Evolutionary conservation across 2,888 invertebrate species (phyloP).

Genomic region (Lapara coniferarum): DNA sequence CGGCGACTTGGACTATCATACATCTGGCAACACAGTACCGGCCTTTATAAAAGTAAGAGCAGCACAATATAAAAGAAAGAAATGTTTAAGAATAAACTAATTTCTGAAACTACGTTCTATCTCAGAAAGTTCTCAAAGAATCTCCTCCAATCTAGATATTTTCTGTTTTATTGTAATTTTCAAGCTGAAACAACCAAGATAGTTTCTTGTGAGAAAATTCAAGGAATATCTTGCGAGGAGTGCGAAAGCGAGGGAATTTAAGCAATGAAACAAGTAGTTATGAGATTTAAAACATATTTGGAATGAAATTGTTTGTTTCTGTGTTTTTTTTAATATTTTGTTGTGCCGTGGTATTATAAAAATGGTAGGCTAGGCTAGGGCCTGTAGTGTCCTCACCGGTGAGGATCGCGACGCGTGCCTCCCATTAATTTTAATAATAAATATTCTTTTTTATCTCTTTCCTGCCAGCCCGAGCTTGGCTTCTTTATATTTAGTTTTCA

Average conservation of each 20-base stretch:
- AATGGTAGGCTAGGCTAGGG: no score
- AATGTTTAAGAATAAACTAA: background rate
- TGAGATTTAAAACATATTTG: background rate
- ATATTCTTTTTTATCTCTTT: no score
- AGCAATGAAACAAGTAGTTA: background rate
- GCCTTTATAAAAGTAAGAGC: no score
- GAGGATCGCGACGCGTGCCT: no score
- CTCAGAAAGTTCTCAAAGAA: background rate
- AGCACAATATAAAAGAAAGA: no score
- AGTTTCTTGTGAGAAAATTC: background rate
- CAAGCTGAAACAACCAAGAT: background rate
- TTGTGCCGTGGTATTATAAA: no score
- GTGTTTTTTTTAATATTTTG: background rate
- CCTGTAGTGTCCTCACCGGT: no score
- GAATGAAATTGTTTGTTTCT: background rate
- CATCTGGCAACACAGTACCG: no score
- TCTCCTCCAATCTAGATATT: background rate
- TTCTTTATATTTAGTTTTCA: no score
- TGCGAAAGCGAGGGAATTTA: background rate
- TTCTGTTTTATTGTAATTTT: conserved; percentile 3
- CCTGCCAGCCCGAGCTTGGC: no score
- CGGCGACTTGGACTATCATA: no score
- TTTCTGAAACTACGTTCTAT: background rate
- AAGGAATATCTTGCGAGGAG: background rate
- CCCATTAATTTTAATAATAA: no score